Conservation (phyloP, 2,888 invertebrate genomes). For the Branchipolynoe longqiensis region DNA sequence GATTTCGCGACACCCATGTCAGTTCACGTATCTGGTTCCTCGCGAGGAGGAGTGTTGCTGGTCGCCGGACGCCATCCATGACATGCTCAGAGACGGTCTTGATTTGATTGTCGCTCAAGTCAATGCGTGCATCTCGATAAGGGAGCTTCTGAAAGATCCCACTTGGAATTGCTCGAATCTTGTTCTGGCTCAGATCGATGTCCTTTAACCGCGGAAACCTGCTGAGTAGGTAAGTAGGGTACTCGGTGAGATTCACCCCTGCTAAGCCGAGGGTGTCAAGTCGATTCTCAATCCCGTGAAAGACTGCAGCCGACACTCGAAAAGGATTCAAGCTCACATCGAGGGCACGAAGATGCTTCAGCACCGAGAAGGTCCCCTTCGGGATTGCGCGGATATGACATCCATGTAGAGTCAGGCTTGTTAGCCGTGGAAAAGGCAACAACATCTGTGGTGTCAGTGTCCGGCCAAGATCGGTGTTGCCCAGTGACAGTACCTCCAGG, state of each 20-base stretch:
- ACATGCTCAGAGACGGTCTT: constrained; percentile 19
- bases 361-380: constrained; percentile 38
- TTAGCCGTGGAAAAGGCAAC: background rate
- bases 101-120: background rate
- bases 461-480: no score
- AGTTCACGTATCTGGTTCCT: constrained; percentile 8
- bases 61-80: constrained; percentile 33
- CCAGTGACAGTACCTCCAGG: constrained; percentile 30
- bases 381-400: constrained; percentile 26
- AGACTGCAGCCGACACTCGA: background rate
- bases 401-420: constrained; percentile 8
- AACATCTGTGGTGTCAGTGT: constrained; percentile 8
- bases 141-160: constrained; percentile 20
- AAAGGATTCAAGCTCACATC: constrained; percentile 25
- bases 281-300: background rate
- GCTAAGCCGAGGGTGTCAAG: background rate
- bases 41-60: constrained; percentile 27
- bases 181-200: background rate
- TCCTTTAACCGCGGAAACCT: constrained; percentile 39
- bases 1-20: background rate
- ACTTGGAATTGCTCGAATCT: background rate
- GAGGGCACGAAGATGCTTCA: background rate
- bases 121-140: background rate
- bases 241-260: constrained; percentile 23
- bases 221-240: constrained; percentile 1